These are phyloP conservation scores for Triplophysa dalaica DNA, from an alignment of 2,113 vertebrate species.

Conservation along the genomic window DNA sequence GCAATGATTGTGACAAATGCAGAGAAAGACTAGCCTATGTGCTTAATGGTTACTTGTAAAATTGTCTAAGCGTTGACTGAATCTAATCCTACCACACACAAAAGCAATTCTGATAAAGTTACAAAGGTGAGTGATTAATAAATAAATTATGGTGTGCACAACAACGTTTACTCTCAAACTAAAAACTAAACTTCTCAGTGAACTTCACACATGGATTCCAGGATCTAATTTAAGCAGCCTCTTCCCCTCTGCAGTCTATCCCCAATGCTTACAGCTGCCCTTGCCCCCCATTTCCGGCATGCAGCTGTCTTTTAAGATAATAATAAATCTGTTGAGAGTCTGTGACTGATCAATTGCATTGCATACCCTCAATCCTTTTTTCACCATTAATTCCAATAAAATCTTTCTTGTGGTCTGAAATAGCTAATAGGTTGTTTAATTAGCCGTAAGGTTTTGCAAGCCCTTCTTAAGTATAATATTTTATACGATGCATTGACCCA, in stretches of 20 bases:
- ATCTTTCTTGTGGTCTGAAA: conserved; percentile 7
- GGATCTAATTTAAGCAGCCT: conserved; percentile 73
- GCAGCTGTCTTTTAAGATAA: conserved; percentile 65
- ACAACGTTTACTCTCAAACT: conserved; percentile 54
- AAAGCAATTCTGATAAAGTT: conserved; percentile 14
- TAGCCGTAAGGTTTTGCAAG: background rate
- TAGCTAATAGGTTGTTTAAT: background rate
- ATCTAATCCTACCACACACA: background rate
- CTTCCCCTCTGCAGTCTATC: conserved; percentile 32
- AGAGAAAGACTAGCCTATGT: conserved; percentile 4
- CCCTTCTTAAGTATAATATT: background rate
- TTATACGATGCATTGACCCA: too few relatives aligned
- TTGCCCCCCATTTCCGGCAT: conserved; percentile 49
- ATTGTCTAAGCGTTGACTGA: background rate
- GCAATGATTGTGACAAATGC: background rate
- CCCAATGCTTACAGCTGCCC: conserved; percentile 34
- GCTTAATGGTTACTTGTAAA: background rate
- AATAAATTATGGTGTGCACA: conserved; percentile 44
- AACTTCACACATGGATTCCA: conserved; percentile 77
- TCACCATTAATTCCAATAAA: conserved; percentile 23
- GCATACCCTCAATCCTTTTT: conserved; percentile 33
- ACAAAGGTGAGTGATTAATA: background rate
- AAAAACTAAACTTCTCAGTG: conserved; percentile 75
- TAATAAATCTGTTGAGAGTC: conserved; percentile 62
- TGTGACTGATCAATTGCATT: conserved; percentile 43